phyloP scores from a whole-genome alignment of 2,888 invertebrate genomes.

The Bombyx huttoni region DNA sequence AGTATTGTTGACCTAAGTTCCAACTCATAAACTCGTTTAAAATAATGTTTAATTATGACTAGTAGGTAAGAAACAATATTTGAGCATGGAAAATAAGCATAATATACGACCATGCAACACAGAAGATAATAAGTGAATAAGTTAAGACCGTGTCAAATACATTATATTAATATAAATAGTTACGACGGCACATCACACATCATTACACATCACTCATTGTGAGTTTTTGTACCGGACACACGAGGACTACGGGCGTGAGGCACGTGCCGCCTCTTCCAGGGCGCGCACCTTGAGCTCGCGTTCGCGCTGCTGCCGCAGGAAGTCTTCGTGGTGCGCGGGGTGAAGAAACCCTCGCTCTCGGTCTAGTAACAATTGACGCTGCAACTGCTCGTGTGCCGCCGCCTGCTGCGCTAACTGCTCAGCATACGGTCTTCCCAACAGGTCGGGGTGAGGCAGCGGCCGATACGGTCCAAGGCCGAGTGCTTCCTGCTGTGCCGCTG shows the following conservation, averaged over 20 bases:
- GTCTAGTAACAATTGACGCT: conserved; percentile 87
- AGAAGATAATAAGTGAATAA: conserved; percentile 54
- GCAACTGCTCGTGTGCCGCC: conserved; percentile 88
- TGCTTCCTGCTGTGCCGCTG: conserved; percentile 77
- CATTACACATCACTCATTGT: conserved; percentile 32
- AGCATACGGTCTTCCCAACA: conserved; percentile 85
- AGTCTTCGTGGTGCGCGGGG: conserved; percentile 68
- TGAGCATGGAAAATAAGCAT: conserved; percentile 69
- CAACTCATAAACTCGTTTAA: conserved; percentile 33
- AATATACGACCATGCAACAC: conserved; percentile 64
- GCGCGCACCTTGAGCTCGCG: conserved; percentile 89
- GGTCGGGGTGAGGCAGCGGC: conserved; percentile 81
- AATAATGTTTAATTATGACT: conserved; percentile 64
- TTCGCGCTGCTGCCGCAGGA: conserved; percentile 84
- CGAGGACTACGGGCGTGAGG: conserved; percentile 50
- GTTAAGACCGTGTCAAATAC: conserved; percentile 34
- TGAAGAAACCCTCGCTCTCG: conserved; percentile 80
- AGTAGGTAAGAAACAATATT: conserved; percentile 64
- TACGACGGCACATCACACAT: conserved; percentile 48
- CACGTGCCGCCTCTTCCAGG: conserved; percentile 87
- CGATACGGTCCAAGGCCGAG: conserved; percentile 67
- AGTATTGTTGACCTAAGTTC: conserved; percentile 26
- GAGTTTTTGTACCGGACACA: conserved; percentile 16
- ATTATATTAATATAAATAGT: conserved; percentile 40
- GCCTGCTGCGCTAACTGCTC: conserved; percentile 85